Evolutionary conservation across 2,113 vertebrate genomes (phyloP), one percentile per base, ranked within the genome.

Genomic region (Hoplias malabaricus): DNA sequence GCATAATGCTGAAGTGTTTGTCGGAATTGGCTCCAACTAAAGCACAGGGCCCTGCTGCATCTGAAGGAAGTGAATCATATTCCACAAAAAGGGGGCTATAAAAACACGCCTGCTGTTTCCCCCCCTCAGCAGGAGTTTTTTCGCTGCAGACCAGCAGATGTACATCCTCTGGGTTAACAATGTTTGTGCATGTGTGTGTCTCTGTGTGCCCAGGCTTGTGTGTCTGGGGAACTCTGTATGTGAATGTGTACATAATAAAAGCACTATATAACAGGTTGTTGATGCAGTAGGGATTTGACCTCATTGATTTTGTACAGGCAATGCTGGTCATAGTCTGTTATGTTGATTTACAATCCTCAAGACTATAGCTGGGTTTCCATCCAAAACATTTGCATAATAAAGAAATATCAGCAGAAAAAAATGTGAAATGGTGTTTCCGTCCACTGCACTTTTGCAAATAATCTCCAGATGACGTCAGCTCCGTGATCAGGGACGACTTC

Each of bases 11-110:
- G 75, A 69, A 59, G 34, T 69, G 69, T 69, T 23, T 69, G 34
- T 84, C 34, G 84, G 77, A 69, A 59, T 34, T 54, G 21, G 10
- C 25, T 25, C 43, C 79, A n/a, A 61, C 71, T 87, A 69, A 69
- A 53, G 79, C 40, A 57, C 68, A 83, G 75, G 83, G 75, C 76
- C 62, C 48, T 78, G 73, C 76, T 85, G 48, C 48, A 53, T 80
- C 80, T 54, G 40, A 85, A 92, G 89, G 89, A 89, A 90, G 84
- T 90, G 86, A 92, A 88, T 92, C 90, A 89, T 90, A 85, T 88
- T 92, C 88, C 88, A 89, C 79, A 82, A 84, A 89, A 89, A 84
- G 84, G 90, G 85, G 87, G 84, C 10, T 31, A 21, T 87, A 21
- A 69, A 82, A 82, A 84, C 76, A 40, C 46, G 70, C 78, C 84